Percentiles rank a stretch among this genome's conserved stretches.
These are phyloP conservation scores for Henricia sp. DNA, from an alignment of 53 echinoderm and acorn worm species.

Conservation along the genomic window DNA sequence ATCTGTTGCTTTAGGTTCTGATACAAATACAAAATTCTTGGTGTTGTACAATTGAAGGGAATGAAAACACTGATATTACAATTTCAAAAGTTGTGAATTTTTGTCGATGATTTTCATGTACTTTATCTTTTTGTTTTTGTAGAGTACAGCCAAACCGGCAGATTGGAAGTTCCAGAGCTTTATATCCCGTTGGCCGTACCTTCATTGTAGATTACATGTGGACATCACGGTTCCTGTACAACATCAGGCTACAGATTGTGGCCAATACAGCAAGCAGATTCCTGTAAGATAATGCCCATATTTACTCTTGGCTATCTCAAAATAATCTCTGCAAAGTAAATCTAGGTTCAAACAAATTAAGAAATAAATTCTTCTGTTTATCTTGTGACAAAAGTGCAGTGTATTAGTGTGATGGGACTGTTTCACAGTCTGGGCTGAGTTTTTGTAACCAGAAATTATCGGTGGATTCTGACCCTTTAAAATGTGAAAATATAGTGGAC, in stretches of 20 bases:
- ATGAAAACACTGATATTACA: background rate
- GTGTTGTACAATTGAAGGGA: too few relatives aligned
- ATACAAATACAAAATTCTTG: too few relatives aligned
- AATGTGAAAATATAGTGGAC: too few relatives aligned
- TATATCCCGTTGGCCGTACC: conserved; percentile 74
- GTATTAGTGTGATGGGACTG: too few relatives aligned
- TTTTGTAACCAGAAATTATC: too few relatives aligned
- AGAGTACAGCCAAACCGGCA: conserved; percentile 90
- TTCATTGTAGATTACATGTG: conserved; percentile 69
- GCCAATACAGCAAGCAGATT: conserved; percentile 90
- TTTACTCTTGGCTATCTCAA: too few relatives aligned
- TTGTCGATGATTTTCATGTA: background rate
- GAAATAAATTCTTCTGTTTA: background rate
- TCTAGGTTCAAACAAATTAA: background rate
- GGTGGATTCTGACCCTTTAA: too few relatives aligned
- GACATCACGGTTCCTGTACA: conserved; percentile 74
- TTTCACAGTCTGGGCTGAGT: too few relatives aligned
- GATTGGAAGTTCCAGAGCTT: conserved; percentile 94
- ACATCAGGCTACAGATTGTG: conserved; percentile 69
- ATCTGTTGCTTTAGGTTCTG: too few relatives aligned
- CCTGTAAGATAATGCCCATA: conserved; percentile 52
- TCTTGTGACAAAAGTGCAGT: too few relatives aligned
- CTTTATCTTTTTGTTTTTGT: background rate
- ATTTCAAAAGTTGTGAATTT: background rate
- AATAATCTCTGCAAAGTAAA: too few relatives aligned